A percentile compares a stretch with the other conserved stretches of the same genome.
These are phyloP conservation scores for Apostichopus californicus DNA, from an alignment of 35 echinoderm and acorn worm species.

Conservation along the genomic window DNA sequence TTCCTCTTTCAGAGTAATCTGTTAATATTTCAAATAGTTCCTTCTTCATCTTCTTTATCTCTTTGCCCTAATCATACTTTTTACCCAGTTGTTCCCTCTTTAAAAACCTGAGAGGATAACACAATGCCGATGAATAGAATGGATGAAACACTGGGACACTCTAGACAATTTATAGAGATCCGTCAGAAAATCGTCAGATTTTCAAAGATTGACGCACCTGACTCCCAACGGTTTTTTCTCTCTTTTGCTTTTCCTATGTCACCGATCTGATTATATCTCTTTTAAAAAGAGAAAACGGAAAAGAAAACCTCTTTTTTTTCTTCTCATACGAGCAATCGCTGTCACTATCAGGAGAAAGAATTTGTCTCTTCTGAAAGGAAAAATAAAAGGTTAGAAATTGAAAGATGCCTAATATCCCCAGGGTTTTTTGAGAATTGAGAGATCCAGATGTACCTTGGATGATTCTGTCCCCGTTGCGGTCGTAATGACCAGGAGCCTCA, in stretches of 20 bases:
- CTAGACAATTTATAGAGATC: neutral
- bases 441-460: neutral
- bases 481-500: no score
- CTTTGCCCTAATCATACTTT: no score
- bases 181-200: neutral
- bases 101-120: neutral
- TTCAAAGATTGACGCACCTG: conserved; percentile 27
- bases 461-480: no score
- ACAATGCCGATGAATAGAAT: neutral
- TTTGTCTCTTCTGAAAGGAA: neutral
- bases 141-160: neutral
- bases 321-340: neutral
- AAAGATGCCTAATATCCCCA: neutral
- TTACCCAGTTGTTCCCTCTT: no score
- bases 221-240: neutral
- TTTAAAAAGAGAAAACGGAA: neutral
- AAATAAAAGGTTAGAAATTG: neutral
- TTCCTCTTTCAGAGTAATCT: conserved; percentile 2
- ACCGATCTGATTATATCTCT: neutral
- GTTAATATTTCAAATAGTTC: conserved; percentile 3
- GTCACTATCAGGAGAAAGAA: neutral
- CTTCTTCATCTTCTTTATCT: no score
- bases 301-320: neutral
- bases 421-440: neutral
- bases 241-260: neutral